These are phyloP conservation scores for Stictonetta naevosa DNA, from an alignment of 2,113 vertebrate species.

Conservation along the genomic window DNA sequence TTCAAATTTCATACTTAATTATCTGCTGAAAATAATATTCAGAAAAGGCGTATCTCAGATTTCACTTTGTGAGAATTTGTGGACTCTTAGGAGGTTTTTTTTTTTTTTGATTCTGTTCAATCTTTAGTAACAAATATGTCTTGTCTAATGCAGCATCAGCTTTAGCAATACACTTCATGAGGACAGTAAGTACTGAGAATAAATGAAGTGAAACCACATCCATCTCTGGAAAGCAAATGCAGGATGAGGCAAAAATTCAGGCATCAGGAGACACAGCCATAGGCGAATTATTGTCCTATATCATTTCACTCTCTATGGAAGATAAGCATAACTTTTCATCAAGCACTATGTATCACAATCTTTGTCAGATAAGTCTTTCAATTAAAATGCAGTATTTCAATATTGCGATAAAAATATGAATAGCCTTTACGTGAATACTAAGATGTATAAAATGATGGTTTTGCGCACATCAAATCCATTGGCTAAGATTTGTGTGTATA, in stretches of 20 bases:
- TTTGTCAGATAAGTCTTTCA: neutral
- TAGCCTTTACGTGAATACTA: neutral
- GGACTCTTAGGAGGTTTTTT: neutral
- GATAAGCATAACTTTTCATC: neutral
- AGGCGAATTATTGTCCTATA: neutral
- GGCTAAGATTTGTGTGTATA: neutral
- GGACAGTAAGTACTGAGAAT: neutral
- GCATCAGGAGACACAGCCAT: neutral
- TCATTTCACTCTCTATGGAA: neutral
- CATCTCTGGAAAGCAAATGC: neutral
- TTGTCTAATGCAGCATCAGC: neutral
- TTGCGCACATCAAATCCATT: neutral
- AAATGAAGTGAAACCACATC: neutral
- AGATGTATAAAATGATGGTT: neutral
- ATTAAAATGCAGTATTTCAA: slow-evolving; percentile 12
- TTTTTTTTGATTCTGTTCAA: neutral
- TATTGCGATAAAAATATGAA: neutral
- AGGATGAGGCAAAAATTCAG: neutral
- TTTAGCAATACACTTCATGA: neutral
- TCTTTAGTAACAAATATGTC: neutral
- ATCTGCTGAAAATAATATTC: neutral
- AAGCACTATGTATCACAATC: neutral
- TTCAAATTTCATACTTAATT: neutral
- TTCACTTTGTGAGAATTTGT: neutral
- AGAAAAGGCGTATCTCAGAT: neutral